Evolutionary conservation across 2,113 vertebrate genomes (phyloP).

Genomic region (Ursus arctos): DNA sequence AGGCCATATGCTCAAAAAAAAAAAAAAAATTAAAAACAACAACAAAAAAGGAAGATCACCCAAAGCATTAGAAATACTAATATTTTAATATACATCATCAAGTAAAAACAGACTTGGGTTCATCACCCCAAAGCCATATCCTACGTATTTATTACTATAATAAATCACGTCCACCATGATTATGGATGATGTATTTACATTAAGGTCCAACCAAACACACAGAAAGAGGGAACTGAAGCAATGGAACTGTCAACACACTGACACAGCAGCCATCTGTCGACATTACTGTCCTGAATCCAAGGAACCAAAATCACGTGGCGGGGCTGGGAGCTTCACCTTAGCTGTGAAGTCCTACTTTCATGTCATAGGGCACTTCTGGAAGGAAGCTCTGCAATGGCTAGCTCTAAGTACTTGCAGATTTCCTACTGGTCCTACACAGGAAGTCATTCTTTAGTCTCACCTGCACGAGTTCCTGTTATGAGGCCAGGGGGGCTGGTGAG

Average conservation of each 20-base stretch:
- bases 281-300: conserved; percentile 5
- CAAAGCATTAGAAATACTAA: background rate
- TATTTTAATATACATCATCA: conserved; percentile 41
- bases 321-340: conserved; percentile 79
- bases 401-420: conserved; percentile 83
- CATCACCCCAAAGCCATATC: background rate
- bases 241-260: background rate
- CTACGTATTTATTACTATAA: background rate
- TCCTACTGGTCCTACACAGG: conserved; percentile 87
- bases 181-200: background rate
- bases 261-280: conserved; percentile 50
- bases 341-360: conserved; percentile 69
- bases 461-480: conserved; percentile 91
- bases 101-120: conserved; percentile 18
- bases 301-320: conserved; percentile 68
- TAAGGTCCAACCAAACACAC: background rate
- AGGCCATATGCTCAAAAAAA: background rate
- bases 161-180: background rate
- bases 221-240: conserved; percentile 27
- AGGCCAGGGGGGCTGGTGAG: conserved; percentile 82
- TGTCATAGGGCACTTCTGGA: conserved; percentile 85
- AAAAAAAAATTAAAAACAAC: background rate
- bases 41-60: background rate
- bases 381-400: conserved; percentile 86
- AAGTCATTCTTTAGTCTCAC: conserved; percentile 89